Conservation (phyloP, 1,140 invertebrate species). For the Panagrolaimus sp. region DNA sequence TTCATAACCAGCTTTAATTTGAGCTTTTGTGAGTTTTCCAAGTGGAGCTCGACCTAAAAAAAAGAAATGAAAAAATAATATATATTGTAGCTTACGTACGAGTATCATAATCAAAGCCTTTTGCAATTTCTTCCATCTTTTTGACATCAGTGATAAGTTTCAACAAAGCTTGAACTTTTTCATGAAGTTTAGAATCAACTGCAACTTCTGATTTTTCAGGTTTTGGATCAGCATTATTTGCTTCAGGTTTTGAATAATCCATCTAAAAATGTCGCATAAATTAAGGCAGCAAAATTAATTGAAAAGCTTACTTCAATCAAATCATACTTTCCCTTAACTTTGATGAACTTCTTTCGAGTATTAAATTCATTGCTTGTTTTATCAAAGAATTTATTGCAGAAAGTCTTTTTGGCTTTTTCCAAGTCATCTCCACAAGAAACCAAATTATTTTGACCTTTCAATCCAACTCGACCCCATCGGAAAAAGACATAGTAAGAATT, state of each 20-base stretch:
- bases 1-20: slow-evolving; percentile 78
- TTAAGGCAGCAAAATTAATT: slow-evolving; percentile 21
- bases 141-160: slow-evolving; percentile 62
- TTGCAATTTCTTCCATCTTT: slow-evolving; percentile 61
- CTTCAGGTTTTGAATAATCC: slow-evolving; percentile 27
- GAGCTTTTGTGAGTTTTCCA: slow-evolving; percentile 85
- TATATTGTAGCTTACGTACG: too few species aligned
- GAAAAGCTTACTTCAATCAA: slow-evolving; percentile 60
- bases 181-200: slow-evolving; percentile 39
- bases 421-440: slow-evolving; percentile 52
- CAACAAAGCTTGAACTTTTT: slow-evolving; percentile 57
- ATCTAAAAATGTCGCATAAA: slow-evolving; percentile 34
- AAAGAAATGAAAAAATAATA: too few species aligned
- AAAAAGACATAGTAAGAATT: slow-evolving; percentile 62
- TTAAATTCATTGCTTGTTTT: slow-evolving; percentile 57
- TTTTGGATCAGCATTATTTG: slow-evolving; percentile 21
- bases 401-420: slow-evolving; percentile 23
- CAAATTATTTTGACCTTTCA: slow-evolving; percentile 31
- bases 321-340: slow-evolving; percentile 61
- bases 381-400: slow-evolving; percentile 27
- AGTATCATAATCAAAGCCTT: slow-evolving; percentile 63
- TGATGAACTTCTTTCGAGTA: slow-evolving; percentile 54
- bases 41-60: slow-evolving; percentile 70
- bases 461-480: slow-evolving; percentile 63
- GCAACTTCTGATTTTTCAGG: slow-evolving; percentile 9